Conservation (phyloP, 2,888 invertebrate genomes). For the Teinopalpus imperialis region DNA sequence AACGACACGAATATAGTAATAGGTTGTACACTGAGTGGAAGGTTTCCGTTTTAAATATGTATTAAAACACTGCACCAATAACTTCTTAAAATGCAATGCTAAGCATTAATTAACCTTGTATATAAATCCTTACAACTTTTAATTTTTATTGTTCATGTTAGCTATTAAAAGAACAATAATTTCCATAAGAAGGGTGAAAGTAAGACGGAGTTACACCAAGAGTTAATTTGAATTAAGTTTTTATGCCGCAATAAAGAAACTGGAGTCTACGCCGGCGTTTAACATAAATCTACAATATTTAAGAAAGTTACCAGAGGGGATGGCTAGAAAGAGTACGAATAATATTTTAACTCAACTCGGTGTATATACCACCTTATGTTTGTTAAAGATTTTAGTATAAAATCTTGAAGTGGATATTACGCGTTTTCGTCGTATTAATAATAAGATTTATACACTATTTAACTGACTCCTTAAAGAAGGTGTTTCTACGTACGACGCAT, state of each 20-base stretch:
- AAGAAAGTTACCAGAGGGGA: slow-evolving; percentile 46
- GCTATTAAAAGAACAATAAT: slow-evolving; percentile 36
- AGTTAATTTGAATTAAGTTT: slow-evolving; percentile 71
- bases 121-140: slow-evolving; percentile 25
- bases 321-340: slow-evolving; percentile 43
- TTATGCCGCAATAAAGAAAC: slow-evolving; percentile 51
- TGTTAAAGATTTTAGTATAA: slow-evolving; percentile 24
- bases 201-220: slow-evolving; percentile 50
- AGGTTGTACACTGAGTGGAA: no score
- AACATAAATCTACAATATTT: slow-evolving; percentile 73
- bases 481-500: no score
- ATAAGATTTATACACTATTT: no score
- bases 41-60: background rate
- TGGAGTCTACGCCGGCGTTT: slow-evolving; percentile 47
- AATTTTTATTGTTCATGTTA: slow-evolving; percentile 31
- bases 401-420: no score
- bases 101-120: slow-evolving; percentile 7
- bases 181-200: slow-evolving; percentile 37
- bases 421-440: no score
- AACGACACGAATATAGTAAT: no score
- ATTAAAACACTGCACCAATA: background rate
- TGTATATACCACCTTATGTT: slow-evolving; percentile 38
- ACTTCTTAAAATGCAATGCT: background rate
- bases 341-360: slow-evolving; percentile 35
- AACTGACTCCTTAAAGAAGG: no score